Evolutionary conservation across 2,113 vertebrate genomes (phyloP).

Genomic region (Saguinus imperator): DNA sequence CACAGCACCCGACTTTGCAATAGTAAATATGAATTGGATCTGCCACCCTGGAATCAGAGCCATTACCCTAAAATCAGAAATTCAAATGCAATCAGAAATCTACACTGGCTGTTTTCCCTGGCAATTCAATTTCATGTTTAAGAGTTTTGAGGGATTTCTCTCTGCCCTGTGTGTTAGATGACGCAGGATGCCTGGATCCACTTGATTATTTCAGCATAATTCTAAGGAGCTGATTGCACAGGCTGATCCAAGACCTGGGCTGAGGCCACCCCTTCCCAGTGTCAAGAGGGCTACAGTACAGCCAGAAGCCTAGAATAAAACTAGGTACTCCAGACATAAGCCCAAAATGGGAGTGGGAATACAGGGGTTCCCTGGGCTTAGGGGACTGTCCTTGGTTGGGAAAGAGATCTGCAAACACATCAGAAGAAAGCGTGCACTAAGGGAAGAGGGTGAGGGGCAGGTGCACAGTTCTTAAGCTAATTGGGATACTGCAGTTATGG

Average conservation of each 20-base stretch:
- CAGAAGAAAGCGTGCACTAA: not conserved
- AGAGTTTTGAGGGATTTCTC: not conserved
- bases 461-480: not conserved
- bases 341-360: not conserved
- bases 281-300: not conserved
- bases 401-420: not conserved
- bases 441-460: not conserved
- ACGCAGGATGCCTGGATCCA: not conserved
- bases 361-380: not conserved
- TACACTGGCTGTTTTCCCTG: not conserved
- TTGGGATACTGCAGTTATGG: not conserved
- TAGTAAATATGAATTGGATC: not conserved
- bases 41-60: not conserved
- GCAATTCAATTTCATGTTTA: not conserved
- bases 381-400: not conserved
- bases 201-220: not conserved
- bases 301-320: not conserved
- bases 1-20: not conserved
- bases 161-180: not conserved
- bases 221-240: not conserved
- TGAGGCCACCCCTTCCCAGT: no score
- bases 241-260: not conserved
- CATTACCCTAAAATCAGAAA: conserved; percentile 21
- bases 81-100: not conserved
- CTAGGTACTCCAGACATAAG: not conserved